Evolutionary conservation across 2,888 invertebrate species (phyloP).

Genomic region (Trimorus sp.): DNA sequence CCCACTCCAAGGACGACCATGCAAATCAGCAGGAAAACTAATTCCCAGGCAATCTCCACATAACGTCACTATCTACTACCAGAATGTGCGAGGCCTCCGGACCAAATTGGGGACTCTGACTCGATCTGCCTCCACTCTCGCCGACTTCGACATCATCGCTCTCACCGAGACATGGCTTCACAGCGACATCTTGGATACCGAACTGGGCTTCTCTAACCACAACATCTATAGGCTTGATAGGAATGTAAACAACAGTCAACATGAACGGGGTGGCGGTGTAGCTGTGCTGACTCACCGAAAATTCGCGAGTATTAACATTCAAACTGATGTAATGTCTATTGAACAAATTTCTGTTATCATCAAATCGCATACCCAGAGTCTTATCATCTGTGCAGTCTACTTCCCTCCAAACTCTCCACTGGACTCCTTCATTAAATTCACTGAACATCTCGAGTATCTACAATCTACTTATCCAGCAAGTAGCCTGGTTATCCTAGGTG

Average conservation of each 20-base stretch:
- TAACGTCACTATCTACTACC: neutral
- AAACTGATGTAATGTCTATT: neutral
- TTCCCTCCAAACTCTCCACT: neutral
- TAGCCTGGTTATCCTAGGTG: neutral
- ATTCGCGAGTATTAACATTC: neutral
- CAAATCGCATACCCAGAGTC: neutral
- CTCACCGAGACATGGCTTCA: conserved; percentile 2
- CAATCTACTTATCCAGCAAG: neutral
- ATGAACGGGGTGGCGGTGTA: neutral
- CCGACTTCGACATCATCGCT: neutral
- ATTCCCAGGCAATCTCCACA: neutral
- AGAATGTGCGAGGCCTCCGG: conserved; percentile 1
- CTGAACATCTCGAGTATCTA: neutral
- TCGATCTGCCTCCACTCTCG: neutral
- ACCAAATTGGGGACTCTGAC: conserved; percentile 1
- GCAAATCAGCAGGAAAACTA: conserved; percentile 8
- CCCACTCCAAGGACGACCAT: neutral
- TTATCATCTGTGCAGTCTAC: neutral
- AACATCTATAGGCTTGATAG: neutral
- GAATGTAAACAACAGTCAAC: neutral
- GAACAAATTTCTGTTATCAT: neutral
- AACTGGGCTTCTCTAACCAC: neutral
- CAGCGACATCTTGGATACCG: neutral
- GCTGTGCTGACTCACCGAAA: neutral
- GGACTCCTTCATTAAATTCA: neutral